phyloP scores from a whole-genome alignment of 2,113 vertebrate genomes.

The Microcebus murinus region DNA sequence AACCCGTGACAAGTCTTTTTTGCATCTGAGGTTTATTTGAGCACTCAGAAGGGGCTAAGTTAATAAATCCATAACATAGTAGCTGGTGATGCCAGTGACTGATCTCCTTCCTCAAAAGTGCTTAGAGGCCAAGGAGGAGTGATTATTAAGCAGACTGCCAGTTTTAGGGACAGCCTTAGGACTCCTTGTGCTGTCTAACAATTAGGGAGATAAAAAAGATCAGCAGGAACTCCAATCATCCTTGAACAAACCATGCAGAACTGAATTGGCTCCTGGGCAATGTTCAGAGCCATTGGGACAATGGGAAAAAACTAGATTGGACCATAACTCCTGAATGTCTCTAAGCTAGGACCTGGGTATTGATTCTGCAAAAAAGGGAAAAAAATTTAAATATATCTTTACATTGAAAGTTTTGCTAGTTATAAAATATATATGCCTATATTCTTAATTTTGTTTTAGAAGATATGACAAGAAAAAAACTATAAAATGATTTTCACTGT shows the following conservation, averaged over 20 bases:
- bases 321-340: not conserved
- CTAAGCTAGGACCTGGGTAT: not conserved
- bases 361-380: not conserved
- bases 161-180: conserved; percentile 37
- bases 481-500: conserved; percentile 13
- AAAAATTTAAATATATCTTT: conserved; percentile 22
- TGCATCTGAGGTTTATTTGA: conserved; percentile 19
- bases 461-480: conserved; percentile 29
- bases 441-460: conserved; percentile 43
- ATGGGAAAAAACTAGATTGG: not conserved
- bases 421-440: conserved; percentile 34
- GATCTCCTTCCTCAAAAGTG: not conserved
- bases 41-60: conserved; percentile 9
- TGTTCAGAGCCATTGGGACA: conserved; percentile 40
- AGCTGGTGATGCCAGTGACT: not conserved
- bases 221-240: conserved; percentile 35
- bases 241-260: conserved; percentile 50
- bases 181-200: conserved; percentile 37
- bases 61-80: conserved; percentile 10
- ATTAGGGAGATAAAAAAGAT: conserved; percentile 50
- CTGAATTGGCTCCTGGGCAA: conserved; percentile 31
- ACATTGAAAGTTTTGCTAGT: not conserved
- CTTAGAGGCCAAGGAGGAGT: conserved; percentile 16
- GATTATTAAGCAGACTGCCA: not conserved
- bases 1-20: conserved; percentile 51